These are phyloP conservation scores for Bos indicus DNA, from an alignment of 2,113 vertebrate species.

Conservation along the genomic window DNA sequence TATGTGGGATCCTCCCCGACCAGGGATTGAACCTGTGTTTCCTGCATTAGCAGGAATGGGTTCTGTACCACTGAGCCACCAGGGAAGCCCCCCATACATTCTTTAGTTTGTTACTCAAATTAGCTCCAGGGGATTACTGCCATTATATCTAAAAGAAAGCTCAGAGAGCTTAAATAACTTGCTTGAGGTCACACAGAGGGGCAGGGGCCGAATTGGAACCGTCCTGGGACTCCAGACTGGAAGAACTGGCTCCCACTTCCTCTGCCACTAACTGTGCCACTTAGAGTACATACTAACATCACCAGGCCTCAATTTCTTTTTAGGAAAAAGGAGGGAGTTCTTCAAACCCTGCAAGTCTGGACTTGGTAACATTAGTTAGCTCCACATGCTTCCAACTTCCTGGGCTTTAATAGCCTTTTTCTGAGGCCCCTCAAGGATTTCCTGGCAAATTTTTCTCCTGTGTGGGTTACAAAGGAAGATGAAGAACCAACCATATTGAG, in stretches of 20 bases:
- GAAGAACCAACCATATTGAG: background rate
- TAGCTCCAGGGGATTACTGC: background rate
- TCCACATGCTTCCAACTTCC: background rate
- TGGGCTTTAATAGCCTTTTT: background rate
- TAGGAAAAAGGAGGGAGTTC: background rate
- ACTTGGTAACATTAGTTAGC: background rate
- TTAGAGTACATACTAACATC: background rate
- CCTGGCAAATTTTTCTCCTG: background rate
- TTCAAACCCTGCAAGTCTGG: background rate
- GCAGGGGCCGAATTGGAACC: background rate
- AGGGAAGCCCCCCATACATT: background rate
- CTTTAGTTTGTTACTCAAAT: background rate
- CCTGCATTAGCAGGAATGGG: background rate
- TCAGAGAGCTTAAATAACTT: background rate
- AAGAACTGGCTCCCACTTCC: background rate
- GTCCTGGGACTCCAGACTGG: background rate
- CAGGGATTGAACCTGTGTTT: background rate
- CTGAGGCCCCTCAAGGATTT: background rate
- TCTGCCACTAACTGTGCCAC: background rate
- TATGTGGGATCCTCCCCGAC: background rate
- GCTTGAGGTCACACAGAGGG: background rate
- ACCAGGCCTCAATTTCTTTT: background rate
- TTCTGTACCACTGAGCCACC: background rate
- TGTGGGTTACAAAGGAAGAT: background rate
- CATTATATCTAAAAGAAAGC: background rate